phyloP scores from a whole-genome alignment of 1,140 invertebrate genomes.

The Drosophila persimilis region DNA sequence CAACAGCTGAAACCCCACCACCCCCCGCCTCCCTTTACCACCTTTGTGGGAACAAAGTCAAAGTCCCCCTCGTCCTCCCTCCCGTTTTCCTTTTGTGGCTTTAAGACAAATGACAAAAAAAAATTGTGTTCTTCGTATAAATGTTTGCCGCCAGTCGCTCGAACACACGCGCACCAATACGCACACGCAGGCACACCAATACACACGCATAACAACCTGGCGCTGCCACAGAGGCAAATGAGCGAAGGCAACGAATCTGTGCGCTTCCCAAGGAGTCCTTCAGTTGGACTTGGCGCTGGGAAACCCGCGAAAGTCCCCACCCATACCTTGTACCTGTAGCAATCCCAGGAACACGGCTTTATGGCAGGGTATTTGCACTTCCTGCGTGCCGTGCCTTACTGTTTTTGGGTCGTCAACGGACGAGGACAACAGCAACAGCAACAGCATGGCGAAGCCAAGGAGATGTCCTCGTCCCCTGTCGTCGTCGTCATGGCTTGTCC shows the following conservation, averaged over 20 bases:
- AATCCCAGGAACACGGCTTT: no score
- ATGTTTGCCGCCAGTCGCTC: slow-evolving; percentile 18
- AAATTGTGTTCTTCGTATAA: slow-evolving; percentile 17
- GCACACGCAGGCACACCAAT: not conserved
- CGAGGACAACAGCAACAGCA: slow-evolving; percentile 18
- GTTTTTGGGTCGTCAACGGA: slow-evolving; percentile 29
- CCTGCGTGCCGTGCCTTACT: not conserved
- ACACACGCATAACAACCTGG: slow-evolving; percentile 22
- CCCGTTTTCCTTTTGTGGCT: slow-evolving; percentile 19
- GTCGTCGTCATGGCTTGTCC: slow-evolving; percentile 27
- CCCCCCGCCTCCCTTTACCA: not conserved
- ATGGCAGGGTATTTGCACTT: no score
- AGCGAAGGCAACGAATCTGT: slow-evolving; percentile 9
- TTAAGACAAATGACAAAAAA: slow-evolving; percentile 52
- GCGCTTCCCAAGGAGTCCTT: not conserved
- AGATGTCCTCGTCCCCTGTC: slow-evolving; percentile 31
- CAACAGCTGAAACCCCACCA: not conserved
- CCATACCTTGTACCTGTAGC: no score
- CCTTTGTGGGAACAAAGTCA: slow-evolving; percentile 12
- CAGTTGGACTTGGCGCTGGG: no score
- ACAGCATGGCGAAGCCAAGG: slow-evolving; percentile 5
- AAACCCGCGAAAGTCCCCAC: no score
- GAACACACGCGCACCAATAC: slow-evolving; percentile 8
- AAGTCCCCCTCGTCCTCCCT: not conserved
- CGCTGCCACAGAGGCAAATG: not conserved